These are phyloP conservation scores for Eupithecia inturbata DNA, from an alignment of 2,888 invertebrate genomes.

Conservation along the genomic window DNA sequence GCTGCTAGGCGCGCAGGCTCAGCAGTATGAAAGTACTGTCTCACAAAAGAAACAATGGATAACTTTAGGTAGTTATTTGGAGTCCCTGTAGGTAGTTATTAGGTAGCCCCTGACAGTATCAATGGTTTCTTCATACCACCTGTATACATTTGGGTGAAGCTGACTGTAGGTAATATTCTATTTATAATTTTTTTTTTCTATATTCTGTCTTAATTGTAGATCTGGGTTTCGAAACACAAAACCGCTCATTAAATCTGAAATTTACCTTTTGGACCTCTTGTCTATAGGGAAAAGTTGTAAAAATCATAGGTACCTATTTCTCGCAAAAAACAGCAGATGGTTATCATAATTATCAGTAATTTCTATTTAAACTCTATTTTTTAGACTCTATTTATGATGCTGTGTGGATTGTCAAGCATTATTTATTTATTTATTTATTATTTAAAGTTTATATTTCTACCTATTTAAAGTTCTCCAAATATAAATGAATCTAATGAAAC, in stretches of 20 bases:
- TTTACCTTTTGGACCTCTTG: neutral
- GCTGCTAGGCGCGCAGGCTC: neutral
- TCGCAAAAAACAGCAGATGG: neutral
- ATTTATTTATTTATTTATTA: too few species aligned
- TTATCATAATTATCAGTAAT: too few species aligned
- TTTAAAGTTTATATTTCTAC: too few species aligned
- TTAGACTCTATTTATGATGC: too few species aligned
- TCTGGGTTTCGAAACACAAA: neutral
- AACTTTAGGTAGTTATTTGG: neutral
- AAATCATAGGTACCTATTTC: neutral
- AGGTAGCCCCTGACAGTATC: neutral
- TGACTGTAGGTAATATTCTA: neutral
- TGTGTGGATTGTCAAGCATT: too few species aligned
- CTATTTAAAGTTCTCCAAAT: too few species aligned
- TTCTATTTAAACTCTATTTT: too few species aligned
- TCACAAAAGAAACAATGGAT: neutral
- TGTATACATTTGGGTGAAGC: too few species aligned
- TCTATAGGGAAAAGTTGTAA: neutral
- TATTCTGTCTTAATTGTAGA: neutral
- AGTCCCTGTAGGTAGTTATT: neutral
- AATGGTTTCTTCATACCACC: neutral
- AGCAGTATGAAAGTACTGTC: constrained; percentile 6
- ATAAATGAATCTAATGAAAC: too few species aligned
- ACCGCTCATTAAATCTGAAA: neutral
- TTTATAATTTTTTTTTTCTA: neutral